phyloP scores from a whole-genome alignment of 2,797 vertebrate species.

The Sebastes baramenuke region DNA sequence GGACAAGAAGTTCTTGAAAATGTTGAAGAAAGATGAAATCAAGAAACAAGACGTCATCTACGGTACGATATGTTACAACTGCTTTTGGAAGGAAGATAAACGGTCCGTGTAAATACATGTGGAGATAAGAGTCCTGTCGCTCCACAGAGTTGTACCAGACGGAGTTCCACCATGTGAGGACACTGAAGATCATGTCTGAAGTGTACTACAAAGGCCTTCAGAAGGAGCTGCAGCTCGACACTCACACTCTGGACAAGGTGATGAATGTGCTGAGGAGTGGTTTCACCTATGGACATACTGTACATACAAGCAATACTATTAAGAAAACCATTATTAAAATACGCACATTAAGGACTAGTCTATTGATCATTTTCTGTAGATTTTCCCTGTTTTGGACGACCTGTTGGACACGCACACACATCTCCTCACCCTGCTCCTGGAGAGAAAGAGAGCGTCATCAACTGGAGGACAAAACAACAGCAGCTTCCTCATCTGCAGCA shows the following conservation, averaged over 20 bases:
- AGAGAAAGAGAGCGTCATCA: conserved; percentile 85
- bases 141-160: conserved; percentile 91
- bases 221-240: conserved; percentile 88
- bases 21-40: conserved; percentile 89
- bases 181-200: conserved; percentile 92
- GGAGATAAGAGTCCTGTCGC: neutral
- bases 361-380: conserved; percentile 15
- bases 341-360: neutral
- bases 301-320: neutral
- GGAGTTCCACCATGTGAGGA: conserved; percentile 93
- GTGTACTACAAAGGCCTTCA: conserved; percentile 91
- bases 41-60: conserved; percentile 95
- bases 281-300: neutral
- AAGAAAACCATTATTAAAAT: neutral
- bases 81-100: neutral
- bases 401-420: conserved; percentile 88
- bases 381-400: conserved; percentile 91
- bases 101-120: neutral
- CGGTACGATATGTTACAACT: conserved; percentile 68
- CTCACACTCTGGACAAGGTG: conserved; percentile 85
- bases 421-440: conserved; percentile 88
- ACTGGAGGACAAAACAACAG: conserved; percentile 79
- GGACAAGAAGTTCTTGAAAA: conserved; percentile 89
- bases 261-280: neutral
- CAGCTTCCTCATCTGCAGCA: conserved; percentile 87